Conservation (phyloP, 2,113 vertebrate species). For the Pangasianodon hypophthalmus region DNA sequence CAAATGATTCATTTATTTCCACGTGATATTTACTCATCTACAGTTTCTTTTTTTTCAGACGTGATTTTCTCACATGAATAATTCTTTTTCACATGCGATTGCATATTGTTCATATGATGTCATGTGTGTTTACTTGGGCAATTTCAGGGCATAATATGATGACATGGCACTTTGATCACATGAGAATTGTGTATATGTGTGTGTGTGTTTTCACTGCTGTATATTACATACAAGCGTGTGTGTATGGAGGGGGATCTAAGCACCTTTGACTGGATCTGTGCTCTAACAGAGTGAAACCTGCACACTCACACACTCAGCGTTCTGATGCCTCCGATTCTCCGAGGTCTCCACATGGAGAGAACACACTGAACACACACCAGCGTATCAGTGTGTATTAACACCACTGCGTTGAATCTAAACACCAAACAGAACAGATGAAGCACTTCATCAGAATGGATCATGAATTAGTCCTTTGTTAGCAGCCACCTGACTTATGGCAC, state of each 20-base stretch:
- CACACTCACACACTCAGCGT: background rate
- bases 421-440: background rate
- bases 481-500: background rate
- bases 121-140: too few relatives aligned
- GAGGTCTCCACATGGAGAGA: too few relatives aligned
- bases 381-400: background rate
- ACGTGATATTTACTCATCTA: background rate
- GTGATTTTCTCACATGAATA: too few relatives aligned
- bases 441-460: constrained; percentile 25
- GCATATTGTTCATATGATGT: too few relatives aligned
- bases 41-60: too few relatives aligned
- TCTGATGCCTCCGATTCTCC: background rate
- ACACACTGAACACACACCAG: background rate
- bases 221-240: too few relatives aligned
- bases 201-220: background rate
- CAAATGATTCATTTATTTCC: background rate
- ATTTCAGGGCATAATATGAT: background rate
- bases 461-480: constrained; percentile 32
- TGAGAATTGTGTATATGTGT: background rate
- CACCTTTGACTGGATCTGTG: too few relatives aligned
- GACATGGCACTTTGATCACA: too few relatives aligned
- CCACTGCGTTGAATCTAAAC: background rate
- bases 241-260: too few relatives aligned
- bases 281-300: background rate
- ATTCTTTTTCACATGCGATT: too few relatives aligned